Percentiles rank a stretch among this genome's conserved stretches.
Evolutionary conservation across 2,113 vertebrate genomes (phyloP).

Genomic region (Archilochus colubris): DNA sequence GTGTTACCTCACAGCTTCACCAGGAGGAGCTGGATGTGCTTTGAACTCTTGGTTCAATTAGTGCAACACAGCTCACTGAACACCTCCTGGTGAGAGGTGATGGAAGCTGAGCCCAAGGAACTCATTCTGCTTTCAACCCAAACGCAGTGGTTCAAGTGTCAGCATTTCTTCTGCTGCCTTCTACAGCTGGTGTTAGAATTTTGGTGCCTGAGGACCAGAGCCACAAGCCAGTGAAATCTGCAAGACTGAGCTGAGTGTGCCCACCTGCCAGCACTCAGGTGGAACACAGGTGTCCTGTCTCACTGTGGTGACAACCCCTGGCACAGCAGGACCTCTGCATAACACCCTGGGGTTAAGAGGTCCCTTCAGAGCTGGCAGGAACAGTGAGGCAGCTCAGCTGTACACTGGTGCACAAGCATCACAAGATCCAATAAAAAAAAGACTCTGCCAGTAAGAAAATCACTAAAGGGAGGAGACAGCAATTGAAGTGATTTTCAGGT

Average conservation of each 20-base stretch:
- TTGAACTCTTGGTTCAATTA: too few species aligned
- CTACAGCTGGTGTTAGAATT: background rate
- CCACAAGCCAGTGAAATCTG: background rate
- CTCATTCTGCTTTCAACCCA: background rate
- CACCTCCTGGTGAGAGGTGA: background rate
- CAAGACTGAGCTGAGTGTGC: background rate
- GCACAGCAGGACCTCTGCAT: background rate
- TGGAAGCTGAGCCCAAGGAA: background rate
- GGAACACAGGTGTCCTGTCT: background rate
- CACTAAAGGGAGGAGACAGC: background rate
- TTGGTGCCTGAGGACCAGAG: rapidly evolving
- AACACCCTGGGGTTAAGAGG: rapidly evolving
- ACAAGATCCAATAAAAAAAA: background rate
- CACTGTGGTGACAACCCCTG: background rate
- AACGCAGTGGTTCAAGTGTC: rapidly evolving
- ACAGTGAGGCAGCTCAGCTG: rapidly evolving
- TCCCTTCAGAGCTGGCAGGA: background rate
- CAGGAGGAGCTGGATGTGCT: background rate
- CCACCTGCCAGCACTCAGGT: background rate
- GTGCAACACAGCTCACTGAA: rapidly evolving
- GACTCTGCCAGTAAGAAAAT: background rate
- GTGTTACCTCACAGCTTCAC: background rate
- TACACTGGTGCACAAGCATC: rapidly evolving
- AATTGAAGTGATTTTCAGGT: too few species aligned
- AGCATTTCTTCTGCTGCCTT: background rate